Base-by-base conservation (phyloP, 2,797 vertebrate species). In the Propithecus deckenii region DNA sequence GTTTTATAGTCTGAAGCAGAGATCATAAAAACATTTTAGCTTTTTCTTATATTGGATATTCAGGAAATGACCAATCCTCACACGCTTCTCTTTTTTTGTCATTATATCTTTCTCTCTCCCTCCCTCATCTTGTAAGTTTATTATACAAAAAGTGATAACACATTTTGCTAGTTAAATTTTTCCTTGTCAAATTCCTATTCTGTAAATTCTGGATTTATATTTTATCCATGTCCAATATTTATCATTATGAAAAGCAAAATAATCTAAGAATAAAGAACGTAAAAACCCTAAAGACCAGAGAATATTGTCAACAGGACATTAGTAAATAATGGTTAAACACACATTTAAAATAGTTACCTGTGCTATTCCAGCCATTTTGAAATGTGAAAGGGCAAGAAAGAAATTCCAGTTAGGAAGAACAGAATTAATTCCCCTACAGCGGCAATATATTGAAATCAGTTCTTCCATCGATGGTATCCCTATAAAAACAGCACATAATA, bases 281-380 rank as follows among this genome's bases (percentile, higher is more conserved):
- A 93, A 91, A 74, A 87, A 7, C 35, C 30, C 23, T 5, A 7
- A 72, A 94, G 59, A 87, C 30, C 5, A 84, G 87, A 92, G 95
- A 92, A 50, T 50, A 87, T 7, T 72, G 18, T 65, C 48, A 91
- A 84, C 15, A 63, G 41, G 32, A n/a, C 12, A 76, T 38, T 46
- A 71, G 57, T 83, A 94, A 95, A 86, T 81, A 88, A 78, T 41
- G 38, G 28, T 86, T 9, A 96, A 76, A 85, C 9, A 32, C 7
- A 57, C 25, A 11, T n/a, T 96, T 74, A 89, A 83, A 48, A 74
- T 14, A 94, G 63, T 98, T 98, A 99, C 99, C 99, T 99, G 99
- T 14, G 98, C 85, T 97, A 99, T 99, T 93, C 99, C 99, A 96
- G 99, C 99, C 93, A 99, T 91, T 98, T 99, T 99, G 98, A 99